Evolutionary conservation across 2,797 vertebrate genomes (phyloP).

Genomic region (Acestrorhynchus altus): DNA sequence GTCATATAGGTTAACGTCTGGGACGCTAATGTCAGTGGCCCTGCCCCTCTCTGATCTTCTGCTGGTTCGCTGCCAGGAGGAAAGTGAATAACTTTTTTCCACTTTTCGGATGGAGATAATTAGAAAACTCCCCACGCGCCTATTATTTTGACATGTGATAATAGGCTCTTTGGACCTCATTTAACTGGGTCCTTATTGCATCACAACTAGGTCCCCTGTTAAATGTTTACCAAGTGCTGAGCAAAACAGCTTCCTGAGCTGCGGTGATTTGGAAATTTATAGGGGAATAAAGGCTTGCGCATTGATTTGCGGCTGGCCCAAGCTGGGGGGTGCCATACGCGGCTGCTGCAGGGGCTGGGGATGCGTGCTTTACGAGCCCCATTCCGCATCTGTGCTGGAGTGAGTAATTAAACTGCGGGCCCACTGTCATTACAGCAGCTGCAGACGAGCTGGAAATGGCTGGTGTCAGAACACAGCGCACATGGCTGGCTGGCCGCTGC

Average conservation of each 20-base stretch:
- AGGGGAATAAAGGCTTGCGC: constrained; percentile 77
- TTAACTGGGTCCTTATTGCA: constrained; percentile 28
- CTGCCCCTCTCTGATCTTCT: background rate
- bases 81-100: constrained; percentile 6
- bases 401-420: constrained; percentile 75
- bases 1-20: constrained; percentile 40
- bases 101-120: constrained; percentile 8
- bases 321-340: constrained; percentile 63
- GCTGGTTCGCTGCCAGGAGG: background rate
- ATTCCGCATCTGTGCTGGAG: constrained; percentile 66
- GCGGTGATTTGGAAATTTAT: constrained; percentile 71
- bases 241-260: constrained; percentile 9
- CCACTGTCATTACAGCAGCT: constrained; percentile 63
- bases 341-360: constrained; percentile 64
- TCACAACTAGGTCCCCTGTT: constrained; percentile 21
- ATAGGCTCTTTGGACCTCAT: constrained; percentile 34
- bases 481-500: no score
- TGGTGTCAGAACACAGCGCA: background rate
- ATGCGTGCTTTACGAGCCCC: constrained; percentile 71
- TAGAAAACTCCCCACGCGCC: constrained; percentile 20
- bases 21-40: background rate
- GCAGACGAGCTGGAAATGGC: constrained; percentile 52
- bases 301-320: constrained; percentile 71
- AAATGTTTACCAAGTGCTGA: constrained; percentile 32
- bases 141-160: constrained; percentile 36